These are phyloP conservation scores for Pseudocheirus occidentalis DNA, from an alignment of 2,797 vertebrate species.

Conservation along the genomic window DNA sequence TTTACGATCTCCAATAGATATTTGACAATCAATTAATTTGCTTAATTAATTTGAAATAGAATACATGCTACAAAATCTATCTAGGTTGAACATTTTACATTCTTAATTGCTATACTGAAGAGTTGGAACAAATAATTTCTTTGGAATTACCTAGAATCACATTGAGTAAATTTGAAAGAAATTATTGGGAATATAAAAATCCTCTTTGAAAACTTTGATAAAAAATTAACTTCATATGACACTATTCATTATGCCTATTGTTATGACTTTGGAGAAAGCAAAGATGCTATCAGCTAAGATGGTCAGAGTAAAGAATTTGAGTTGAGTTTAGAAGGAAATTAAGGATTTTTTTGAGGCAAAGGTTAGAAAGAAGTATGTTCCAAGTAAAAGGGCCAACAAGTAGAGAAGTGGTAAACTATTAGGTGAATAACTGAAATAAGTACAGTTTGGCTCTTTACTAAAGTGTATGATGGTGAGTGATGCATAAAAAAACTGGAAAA, in stretches of 20 bases:
- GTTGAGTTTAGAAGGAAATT: neutral
- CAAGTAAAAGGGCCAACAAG: neutral
- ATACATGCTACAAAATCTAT: conserved; percentile 23
- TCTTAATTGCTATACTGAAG: conserved; percentile 35
- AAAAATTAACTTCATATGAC: neutral
- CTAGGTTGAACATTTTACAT: conserved; percentile 34
- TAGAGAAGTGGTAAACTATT: neutral
- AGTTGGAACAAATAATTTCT: conserved; percentile 46
- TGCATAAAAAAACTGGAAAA: neutral
- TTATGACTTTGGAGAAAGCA: neutral
- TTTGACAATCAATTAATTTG: conserved; percentile 62
- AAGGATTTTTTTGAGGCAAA: neutral
- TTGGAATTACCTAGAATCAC: neutral
- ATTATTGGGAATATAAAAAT: neutral
- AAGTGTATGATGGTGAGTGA: neutral
- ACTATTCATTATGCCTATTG: neutral
- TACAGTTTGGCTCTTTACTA: neutral
- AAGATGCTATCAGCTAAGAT: neutral
- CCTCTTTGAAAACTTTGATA: neutral
- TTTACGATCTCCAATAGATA: conserved; percentile 28
- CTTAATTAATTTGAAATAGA: conserved; percentile 57
- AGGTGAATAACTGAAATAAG: neutral
- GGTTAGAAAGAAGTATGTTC: neutral
- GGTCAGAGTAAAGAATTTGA: neutral
- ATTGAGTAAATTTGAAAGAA: neutral